Base-by-base conservation (phyloP, 2,888 invertebrate genomes). In the Eilema caniola region DNA sequence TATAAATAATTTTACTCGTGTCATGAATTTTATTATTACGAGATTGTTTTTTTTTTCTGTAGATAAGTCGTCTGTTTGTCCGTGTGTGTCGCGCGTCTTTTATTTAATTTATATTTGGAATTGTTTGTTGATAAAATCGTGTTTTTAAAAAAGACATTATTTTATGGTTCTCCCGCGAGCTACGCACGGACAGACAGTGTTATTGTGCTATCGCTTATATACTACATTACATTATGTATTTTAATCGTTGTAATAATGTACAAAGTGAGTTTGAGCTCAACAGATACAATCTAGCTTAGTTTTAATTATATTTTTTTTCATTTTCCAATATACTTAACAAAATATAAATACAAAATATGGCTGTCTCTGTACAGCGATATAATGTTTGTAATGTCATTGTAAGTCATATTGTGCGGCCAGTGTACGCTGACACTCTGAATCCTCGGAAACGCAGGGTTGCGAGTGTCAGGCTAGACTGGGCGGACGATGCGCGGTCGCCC, bases 221-320 rank as follows among this genome's bases (percentile, higher is more conserved):
- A 78, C 80, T 84, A 82, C 79, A 84, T 82, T 89, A 90, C 88
- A 89, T 88, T 89, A 88, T 89, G 88, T 92, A 90, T 91, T 86
- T 89, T 89, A 86, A 90, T 89, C 91, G 87, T 90, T 91, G 91
- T 93, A 91, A 93, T 92, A 92, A 91, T 95, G 95, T 95, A 95
- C 95, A 95, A 95, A 95, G 92, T 91, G 95, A 92, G 94, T 93
- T 90, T 84, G 84, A 90, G 95, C 95, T 95, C 95, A 93, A 92
- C 84, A 90, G 86, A 88, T 92, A 92, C 92, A 91, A 92, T 83
- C 89, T 94, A 94, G 93, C 88, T 90, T 94, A 93, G 91, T 88
- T 83, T 84, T 90, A 87, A 89, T 85, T 86, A 83, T 88, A 85
- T 80, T 74, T 82, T 83, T 72, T 83, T 83, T 82, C 76, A 77